Conservation (phyloP, 2,113 vertebrate genomes). For the Neogobius melanostomus region DNA sequence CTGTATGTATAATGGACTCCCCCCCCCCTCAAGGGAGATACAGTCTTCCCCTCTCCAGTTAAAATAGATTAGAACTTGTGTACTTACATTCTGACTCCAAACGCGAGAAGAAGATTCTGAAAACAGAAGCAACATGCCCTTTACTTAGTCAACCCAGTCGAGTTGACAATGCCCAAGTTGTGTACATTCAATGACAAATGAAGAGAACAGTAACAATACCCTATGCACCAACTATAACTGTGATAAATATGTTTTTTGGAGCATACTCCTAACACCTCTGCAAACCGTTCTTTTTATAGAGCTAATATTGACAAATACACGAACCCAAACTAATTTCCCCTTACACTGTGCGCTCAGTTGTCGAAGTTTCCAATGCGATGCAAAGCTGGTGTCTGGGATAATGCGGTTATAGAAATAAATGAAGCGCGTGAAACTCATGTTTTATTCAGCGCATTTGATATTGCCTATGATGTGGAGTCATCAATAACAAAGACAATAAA, state of each 20-base stretch:
- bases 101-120: no score
- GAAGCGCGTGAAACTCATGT: conserved; percentile 3
- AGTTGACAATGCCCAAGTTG: no score
- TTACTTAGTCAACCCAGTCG: no score
- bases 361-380: background rate
- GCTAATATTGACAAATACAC: background rate
- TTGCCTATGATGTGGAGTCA: conserved; percentile 7
- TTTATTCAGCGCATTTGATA: conserved; percentile 10
- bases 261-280: background rate
- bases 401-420: conserved; percentile 1
- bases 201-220: background rate
- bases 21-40: no score
- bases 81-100: no score
- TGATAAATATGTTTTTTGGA: background rate
- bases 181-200: background rate
- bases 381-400: conserved; percentile 6
- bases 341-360: background rate
- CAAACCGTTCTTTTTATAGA: background rate
- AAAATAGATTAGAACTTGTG: no score
- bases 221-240: background rate
- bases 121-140: no score
- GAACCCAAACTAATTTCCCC: background rate
- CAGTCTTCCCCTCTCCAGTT: no score
- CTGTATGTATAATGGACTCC: no score
- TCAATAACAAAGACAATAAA: conserved; percentile 13